Base-by-base conservation (phyloP, 2,888 invertebrate genomes). In the Callinectes sapidus region DNA sequence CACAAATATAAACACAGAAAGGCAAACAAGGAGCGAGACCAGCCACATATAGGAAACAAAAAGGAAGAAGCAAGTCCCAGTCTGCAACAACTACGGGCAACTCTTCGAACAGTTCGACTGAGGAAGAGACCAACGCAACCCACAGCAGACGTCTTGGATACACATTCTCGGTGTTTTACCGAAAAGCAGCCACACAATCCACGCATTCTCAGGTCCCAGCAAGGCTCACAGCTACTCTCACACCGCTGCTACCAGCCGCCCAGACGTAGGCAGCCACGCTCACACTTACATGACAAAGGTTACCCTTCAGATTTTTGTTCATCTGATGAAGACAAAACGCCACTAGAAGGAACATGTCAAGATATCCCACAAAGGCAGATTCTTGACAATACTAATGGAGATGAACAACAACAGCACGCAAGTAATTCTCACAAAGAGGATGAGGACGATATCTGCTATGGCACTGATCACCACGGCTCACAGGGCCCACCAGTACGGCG, bases 191-290 rank as follows among this genome's bases (percentile, higher is more conserved):
- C 90, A 32, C 88, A 93, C 71, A 87, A 89, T 48, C 93, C 93
- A 23, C 81, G 93, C n/a, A 93, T 93, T 48, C 86, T 93, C 39
- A 93, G 61, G 71, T 91, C 93, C 32, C 89, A 93, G 28, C 87
- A 42, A 23, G n/a, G 66, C n/a, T 89, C 93, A 35, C 89, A 91
- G 28, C 93, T 93, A 39, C 6, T 91, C 42, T 54, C 71, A 0
- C 90, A 93, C 28, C 85, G 93, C 10, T 93, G 86, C 54, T 93
- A 93, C 88, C 93, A 93, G 87, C 91, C 93, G n/a, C 91, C 93
- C n/a, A 91, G 87, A 87, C 66, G 87, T 18, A 71, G 61, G 55
- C 87, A 54, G 48, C 86, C 86, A 39, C 89, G 89, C 6, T 54
- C 89, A n/a, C 86, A 35, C 6, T 77, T 28, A 35, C 28, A 92